Evolutionary conservation across 2,113 vertebrate genomes (phyloP).

Genomic region (Pterophyllum scalare): DNA sequence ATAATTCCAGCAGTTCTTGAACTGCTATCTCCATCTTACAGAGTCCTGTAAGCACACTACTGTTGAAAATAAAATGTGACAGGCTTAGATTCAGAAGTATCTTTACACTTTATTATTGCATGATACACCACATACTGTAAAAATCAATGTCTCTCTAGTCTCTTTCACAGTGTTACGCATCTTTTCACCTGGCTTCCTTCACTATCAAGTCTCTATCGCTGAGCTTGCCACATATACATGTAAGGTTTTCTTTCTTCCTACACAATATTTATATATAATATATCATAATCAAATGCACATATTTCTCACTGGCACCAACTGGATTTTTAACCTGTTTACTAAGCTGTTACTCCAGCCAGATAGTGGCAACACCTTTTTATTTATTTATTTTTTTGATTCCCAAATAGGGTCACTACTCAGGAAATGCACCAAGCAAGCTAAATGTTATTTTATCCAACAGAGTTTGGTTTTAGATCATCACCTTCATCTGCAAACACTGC

Average conservation of each 20-base stretch:
- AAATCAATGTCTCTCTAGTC: background rate
- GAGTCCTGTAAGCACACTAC: background rate
- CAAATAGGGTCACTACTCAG: background rate
- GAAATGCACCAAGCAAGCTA: background rate
- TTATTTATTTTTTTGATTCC: background rate
- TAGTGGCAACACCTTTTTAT: background rate
- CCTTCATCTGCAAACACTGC: background rate
- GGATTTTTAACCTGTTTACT: background rate
- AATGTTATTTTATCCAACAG: background rate
- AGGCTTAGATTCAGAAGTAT: background rate
- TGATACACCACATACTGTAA: constrained; percentile 4
- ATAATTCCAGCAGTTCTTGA: background rate
- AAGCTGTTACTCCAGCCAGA: background rate
- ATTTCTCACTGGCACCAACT: background rate
- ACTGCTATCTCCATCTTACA: background rate
- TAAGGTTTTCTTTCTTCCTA: background rate
- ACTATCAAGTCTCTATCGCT: background rate
- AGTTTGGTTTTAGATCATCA: background rate
- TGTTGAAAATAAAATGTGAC: background rate
- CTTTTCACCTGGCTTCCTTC: constrained; percentile 3
- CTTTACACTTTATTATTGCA: constrained; percentile 5
- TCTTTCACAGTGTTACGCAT: background rate
- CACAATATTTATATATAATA: background rate
- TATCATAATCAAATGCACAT: background rate
- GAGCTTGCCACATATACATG: background rate